Conservation (phyloP, 2,113 vertebrate species). For the Rhinolophus ferrumequinum region DNA sequence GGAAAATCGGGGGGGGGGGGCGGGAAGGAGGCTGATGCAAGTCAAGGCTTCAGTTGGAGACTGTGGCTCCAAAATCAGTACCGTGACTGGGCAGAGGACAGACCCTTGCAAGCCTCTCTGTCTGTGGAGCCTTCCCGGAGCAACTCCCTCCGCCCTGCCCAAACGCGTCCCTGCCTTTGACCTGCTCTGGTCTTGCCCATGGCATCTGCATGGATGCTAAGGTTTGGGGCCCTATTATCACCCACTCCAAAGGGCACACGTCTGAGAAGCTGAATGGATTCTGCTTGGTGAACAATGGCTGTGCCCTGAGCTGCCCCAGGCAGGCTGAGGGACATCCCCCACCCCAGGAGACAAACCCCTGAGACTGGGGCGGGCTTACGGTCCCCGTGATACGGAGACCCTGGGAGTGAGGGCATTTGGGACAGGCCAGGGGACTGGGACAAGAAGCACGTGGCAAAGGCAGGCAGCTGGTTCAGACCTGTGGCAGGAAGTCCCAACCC, state of each 20-base stretch:
- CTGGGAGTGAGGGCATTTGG: conserved; percentile 32
- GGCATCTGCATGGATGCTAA: background rate
- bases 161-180: too few species aligned
- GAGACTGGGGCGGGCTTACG: background rate
- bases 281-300: background rate
- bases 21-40: background rate
- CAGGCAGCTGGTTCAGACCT: conserved; percentile 75
- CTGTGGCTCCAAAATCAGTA: background rate
- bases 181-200: background rate
- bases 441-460: conserved; percentile 64
- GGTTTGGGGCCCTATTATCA: background rate
- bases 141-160: background rate
- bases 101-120: background rate
- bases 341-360: background rate
- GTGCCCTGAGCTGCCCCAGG: background rate
- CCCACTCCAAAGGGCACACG: background rate
- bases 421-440: conserved; percentile 45
- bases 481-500: conserved; percentile 81
- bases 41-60: background rate
- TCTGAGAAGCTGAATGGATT: background rate
- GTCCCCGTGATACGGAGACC: background rate
- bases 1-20: background rate
- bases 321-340: background rate
- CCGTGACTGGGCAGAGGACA: background rate
- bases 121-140: background rate